Conservation (phyloP, 2,113 vertebrate species). For the Gymnarchus niloticus region DNA sequence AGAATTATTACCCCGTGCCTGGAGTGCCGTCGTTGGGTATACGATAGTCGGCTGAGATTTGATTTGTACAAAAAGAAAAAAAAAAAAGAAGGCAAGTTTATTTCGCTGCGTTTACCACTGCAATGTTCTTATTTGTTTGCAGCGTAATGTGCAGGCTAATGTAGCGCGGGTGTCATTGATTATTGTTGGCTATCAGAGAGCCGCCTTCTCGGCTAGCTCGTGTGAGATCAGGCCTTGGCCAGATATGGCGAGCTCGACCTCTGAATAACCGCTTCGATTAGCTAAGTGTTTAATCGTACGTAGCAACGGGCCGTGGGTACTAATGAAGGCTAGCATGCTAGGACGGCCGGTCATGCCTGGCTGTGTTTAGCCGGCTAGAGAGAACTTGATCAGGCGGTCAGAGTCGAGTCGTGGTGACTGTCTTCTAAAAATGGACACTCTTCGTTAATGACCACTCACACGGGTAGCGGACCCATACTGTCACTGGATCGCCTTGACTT, state of each 20-base stretch:
- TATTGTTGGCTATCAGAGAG: neutral
- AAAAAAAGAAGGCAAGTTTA: constrained; percentile 18
- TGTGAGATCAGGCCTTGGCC: neutral
- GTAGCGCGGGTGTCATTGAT: neutral
- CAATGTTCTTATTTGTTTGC: neutral
- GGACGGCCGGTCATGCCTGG: neutral
- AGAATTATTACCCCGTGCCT: constrained; percentile 23
- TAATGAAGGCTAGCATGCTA: neutral
- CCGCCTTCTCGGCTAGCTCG: neutral
- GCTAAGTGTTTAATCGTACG: neutral
- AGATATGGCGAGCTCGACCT: neutral
- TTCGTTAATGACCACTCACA: neutral
- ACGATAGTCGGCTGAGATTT: constrained; percentile 35
- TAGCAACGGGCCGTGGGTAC: neutral
- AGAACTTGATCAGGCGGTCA: neutral
- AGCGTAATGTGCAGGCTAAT: neutral
- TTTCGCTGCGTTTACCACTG: neutral
- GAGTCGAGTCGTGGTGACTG: neutral
- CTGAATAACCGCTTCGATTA: too few species aligned
- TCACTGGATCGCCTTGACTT: neutral
- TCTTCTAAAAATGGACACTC: neutral
- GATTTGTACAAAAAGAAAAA: neutral
- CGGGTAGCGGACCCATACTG: neutral
- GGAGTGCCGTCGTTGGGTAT: constrained; percentile 5
- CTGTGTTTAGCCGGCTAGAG: neutral